phyloP scores from a whole-genome alignment of 2,888 invertebrate species.

The Heliconius ethilla region DNA sequence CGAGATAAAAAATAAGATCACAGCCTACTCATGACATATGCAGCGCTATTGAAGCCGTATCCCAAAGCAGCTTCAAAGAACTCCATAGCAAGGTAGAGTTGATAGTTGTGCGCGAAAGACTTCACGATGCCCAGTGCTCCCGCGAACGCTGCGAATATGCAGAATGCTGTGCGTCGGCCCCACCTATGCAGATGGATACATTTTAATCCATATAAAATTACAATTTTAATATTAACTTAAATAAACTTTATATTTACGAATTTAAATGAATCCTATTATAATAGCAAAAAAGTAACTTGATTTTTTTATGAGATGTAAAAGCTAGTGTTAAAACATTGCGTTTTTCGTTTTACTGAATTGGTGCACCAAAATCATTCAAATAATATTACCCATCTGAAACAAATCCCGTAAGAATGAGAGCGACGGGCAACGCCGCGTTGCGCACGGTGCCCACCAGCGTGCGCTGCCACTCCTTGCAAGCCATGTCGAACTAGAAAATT shows the following conservation, averaged over 20 bases:
- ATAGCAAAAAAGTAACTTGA: no score
- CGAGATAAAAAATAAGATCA: not conserved
- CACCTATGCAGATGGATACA: conserved; percentile 57
- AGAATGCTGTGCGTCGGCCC: conserved; percentile 81
- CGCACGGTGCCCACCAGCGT: conserved; percentile 88
- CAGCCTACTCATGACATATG: conserved; percentile 69
- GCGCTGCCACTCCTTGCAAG: conserved; percentile 86
- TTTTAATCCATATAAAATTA: not conserved
- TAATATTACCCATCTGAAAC: conserved; percentile 83
- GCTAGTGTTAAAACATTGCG: not conserved
- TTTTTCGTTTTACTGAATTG: not conserved
- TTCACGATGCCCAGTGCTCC: conserved; percentile 78
- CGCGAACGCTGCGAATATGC: conserved; percentile 72
- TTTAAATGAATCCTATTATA: not conserved
- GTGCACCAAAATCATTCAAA: not conserved
- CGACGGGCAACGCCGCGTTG: conserved; percentile 86
- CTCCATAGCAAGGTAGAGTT: conserved; percentile 80
- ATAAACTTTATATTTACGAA: no score
- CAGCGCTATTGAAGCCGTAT: conserved; percentile 81
- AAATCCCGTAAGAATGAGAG: conserved; percentile 85
- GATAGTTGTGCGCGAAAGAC: conserved; percentile 79
- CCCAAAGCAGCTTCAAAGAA: conserved; percentile 81
- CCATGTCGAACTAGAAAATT: conserved; percentile 81
- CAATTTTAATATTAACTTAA: not conserved
- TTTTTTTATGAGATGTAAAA: no score